Conservation (phyloP, 2,113 vertebrate species). For the Holacanthus passer region DNA sequence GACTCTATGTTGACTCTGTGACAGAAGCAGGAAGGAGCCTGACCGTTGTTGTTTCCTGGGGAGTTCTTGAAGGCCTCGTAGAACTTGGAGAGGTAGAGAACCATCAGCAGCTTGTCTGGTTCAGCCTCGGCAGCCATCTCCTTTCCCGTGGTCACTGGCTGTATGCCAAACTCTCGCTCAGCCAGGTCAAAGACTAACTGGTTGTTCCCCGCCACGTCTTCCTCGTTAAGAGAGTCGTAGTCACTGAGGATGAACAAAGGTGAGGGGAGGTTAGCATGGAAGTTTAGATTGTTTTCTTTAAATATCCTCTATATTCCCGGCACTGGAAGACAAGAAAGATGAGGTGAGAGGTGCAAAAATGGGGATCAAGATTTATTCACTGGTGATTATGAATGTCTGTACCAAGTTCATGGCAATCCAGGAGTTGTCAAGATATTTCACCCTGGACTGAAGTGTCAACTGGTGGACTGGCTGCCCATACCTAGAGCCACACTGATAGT, state of each 20-base stretch:
- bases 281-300: neutral
- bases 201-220: conserved; percentile 89
- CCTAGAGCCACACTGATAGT: too few relatives aligned
- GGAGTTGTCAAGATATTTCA: too few relatives aligned
- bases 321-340: neutral
- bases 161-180: conserved; percentile 91
- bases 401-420: too few relatives aligned
- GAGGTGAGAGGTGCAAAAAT: neutral
- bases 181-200: conserved; percentile 94
- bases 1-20: neutral
- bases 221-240: conserved; percentile 89
- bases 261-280: neutral
- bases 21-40: conserved; percentile 40
- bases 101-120: conserved; percentile 95
- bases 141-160: conserved; percentile 91
- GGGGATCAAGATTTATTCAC: too few relatives aligned
- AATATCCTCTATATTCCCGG: neutral
- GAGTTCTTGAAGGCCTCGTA: conserved; percentile 91
- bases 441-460: too few relatives aligned
- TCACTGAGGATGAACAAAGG: conserved; percentile 82
- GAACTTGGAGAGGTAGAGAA: conserved; percentile 96
- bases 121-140: conserved; percentile 87
- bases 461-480: too few relatives aligned
- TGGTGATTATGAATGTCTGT: too few relatives aligned
- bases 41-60: conserved; percentile 85